Conservation (phyloP, 2,888 invertebrate genomes). For the Drosophila fulvimacula region DNA sequence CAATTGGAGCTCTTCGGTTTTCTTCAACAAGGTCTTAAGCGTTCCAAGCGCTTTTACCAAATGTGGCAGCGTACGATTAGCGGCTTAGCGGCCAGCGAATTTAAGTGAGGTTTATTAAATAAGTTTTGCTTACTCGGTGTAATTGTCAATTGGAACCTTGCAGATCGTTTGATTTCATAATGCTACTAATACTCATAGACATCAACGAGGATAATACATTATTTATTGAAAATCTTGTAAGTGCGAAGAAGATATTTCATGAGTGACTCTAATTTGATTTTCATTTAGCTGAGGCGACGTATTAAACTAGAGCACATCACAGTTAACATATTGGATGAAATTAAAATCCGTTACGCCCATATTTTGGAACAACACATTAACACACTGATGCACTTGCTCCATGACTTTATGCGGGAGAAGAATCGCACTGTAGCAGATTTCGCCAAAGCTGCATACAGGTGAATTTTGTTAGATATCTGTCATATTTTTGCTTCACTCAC, state of each 20-base stretch:
- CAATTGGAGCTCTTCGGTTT: constrained; percentile 81
- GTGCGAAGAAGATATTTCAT: constrained; percentile 78
- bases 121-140: background rate
- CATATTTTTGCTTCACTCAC: background rate
- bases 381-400: constrained; percentile 86
- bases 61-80: constrained; percentile 81
- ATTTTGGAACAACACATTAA: constrained; percentile 87
- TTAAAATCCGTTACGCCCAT: constrained; percentile 86
- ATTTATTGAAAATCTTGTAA: constrained; percentile 87
- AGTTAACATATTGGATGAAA: constrained; percentile 86
- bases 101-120: constrained; percentile 50
- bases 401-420: constrained; percentile 86
- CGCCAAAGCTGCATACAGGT: constrained; percentile 87
- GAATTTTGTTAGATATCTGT: constrained; percentile 48
- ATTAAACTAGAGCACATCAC: constrained; percentile 88
- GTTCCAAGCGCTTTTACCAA: constrained; percentile 82
- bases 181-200: constrained; percentile 88
- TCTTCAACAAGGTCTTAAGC: constrained; percentile 79
- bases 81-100: constrained; percentile 55
- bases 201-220: constrained; percentile 87
- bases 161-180: constrained; percentile 89
- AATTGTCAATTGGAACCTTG: background rate
- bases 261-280: background rate
- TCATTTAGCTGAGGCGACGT: constrained; percentile 84
- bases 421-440: constrained; percentile 86